Conservation (phyloP, 2,113 vertebrate genomes). For the Microcebus ravelobensis region DNA sequence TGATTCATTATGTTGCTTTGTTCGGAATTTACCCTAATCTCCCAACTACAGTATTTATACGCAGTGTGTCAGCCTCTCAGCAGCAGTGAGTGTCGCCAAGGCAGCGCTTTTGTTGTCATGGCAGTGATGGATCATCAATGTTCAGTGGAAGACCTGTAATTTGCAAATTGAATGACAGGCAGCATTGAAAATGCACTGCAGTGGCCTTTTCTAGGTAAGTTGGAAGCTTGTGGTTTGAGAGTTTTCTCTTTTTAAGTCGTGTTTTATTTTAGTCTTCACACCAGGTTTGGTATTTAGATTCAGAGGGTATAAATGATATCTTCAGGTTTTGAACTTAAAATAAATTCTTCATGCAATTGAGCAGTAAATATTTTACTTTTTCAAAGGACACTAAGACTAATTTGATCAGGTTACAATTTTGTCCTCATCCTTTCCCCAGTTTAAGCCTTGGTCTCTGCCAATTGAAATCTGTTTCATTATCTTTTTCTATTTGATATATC, state of each 20-base stretch:
- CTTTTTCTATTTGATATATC: background rate
- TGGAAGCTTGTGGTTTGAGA: slow-evolving; percentile 24
- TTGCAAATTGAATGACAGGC: slow-evolving; percentile 67
- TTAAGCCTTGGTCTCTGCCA: background rate
- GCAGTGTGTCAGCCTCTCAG: background rate
- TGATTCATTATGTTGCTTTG: slow-evolving; percentile 10
- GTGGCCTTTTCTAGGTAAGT: slow-evolving; percentile 25
- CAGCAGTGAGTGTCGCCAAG: background rate
- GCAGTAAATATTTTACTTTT: slow-evolving; percentile 58
- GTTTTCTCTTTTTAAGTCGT: slow-evolving; percentile 22
- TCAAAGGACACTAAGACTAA: background rate
- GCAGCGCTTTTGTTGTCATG: slow-evolving; percentile 47
- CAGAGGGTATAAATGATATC: slow-evolving; percentile 50
- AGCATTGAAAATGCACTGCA: slow-evolving; percentile 30
- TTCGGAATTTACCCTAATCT: slow-evolving; percentile 32
- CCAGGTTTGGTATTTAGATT: slow-evolving; percentile 60
- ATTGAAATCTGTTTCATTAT: background rate
- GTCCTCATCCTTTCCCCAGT: background rate
- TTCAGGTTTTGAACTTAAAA: slow-evolving; percentile 62
- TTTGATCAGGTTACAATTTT: background rate
- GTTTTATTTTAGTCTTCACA: slow-evolving; percentile 70
- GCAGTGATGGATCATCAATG: slow-evolving; percentile 63
- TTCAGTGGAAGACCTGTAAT: slow-evolving; percentile 59
- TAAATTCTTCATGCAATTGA: slow-evolving; percentile 59
- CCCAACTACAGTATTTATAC: slow-evolving; percentile 16